phyloP scores from a whole-genome alignment of 2,113 vertebrate species.

The Martes martes region DNA sequence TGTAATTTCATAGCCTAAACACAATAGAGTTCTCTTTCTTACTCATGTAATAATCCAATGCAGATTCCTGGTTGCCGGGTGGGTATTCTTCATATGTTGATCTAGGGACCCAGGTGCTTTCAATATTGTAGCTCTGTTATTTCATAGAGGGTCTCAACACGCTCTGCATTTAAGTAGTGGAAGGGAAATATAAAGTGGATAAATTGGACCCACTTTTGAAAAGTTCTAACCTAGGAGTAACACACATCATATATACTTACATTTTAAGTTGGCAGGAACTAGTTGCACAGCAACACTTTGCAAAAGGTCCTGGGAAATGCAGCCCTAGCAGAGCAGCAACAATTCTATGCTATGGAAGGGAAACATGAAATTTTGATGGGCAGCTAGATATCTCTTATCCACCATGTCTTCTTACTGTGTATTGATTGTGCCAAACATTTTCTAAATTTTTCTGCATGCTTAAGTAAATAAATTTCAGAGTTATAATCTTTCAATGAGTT shows the following conservation, averaged over 20 bases:
- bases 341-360: not conserved
- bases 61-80: not conserved
- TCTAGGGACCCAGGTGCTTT: not conserved
- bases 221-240: not conserved
- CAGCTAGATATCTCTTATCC: not conserved
- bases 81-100: not conserved
- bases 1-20: not conserved
- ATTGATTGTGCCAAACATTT: not conserved
- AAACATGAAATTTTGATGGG: not conserved
- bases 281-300: not conserved
- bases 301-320: not conserved
- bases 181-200: not conserved
- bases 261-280: not conserved
- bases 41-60: not conserved
- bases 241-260: not conserved
- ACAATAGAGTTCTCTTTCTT: not conserved
- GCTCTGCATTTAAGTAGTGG: not conserved
- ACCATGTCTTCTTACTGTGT: not conserved
- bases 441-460: not conserved
- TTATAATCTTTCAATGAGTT: not conserved
- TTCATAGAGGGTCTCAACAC: not conserved
- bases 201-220: not conserved
- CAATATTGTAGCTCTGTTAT: not conserved
- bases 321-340: not conserved
- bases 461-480: not conserved